Evolutionary conservation across 35 echinoderm and acorn worm genomes (phyloP), one percentile per base, ranked within the genome.

Genomic region (Patiria miniata): DNA sequence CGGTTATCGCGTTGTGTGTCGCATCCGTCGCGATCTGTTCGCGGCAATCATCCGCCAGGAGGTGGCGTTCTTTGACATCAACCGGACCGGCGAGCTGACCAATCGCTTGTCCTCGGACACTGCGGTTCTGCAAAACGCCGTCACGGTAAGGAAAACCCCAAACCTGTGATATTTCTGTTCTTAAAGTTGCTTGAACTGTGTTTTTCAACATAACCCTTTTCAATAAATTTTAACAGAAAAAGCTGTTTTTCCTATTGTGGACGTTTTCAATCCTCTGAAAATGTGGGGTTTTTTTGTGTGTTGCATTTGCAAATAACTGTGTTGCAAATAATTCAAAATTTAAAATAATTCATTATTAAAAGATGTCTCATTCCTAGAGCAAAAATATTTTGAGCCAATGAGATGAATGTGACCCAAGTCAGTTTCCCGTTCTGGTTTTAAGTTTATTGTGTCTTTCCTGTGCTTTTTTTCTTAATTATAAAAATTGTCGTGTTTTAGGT

Each of bases 21-120:
- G 83, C 9, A 68, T 99, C 1, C 81, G 96, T 32, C 68, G 76
- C 10, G 47, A 83, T 29, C 93, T 99, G 14, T 94, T 99, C 60
- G 89, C 42, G 22, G 85, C 96, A 8, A 90, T 99, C 52, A 92
- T 99, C 52, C 51, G 86, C 56, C 96, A 99, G 52, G 96, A 99
- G 44, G 88, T 99, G 68, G 96, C 92, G 5, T 99, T 99, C 69
- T 99, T 99, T 87, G 96, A 99, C 68, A 89, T 68, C n/a, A 99
- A 94, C 50, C 42, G 96, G 14, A 99, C 96, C 0, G 96, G 96
- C 29, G 96, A 99, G 65, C 86, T 99, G 9, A 99, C 96, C 17
- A 99, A 86, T 29, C 81, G 96, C 1, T 80, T 99, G 19, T 99
- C 96, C 0, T 99, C 96, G 6, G 96, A 99, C 79, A 94, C 96